phyloP scores from a whole-genome alignment of 2,797 vertebrate genomes.

The Falco concolor region DNA sequence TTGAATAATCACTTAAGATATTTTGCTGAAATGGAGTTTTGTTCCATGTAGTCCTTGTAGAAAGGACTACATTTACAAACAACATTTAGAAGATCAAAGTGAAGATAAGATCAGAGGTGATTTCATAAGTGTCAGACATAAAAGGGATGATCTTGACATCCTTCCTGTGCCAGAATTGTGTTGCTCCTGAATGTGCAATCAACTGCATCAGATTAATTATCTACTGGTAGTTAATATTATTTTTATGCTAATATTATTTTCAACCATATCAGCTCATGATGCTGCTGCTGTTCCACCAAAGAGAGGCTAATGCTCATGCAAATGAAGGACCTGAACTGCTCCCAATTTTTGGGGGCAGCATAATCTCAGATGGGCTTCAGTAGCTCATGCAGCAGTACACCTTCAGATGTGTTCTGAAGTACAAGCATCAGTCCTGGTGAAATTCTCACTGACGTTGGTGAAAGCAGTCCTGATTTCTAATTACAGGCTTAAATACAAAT shows the following conservation, averaged over 20 bases:
- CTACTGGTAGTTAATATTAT: neutral
- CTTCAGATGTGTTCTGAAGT: neutral
- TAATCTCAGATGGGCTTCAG: neutral
- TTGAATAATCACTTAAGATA: neutral
- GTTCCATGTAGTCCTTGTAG: neutral
- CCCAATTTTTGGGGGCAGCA: neutral
- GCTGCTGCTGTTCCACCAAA: neutral
- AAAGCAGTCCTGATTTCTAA: neutral
- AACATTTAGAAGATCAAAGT: neutral
- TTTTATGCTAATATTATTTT: neutral
- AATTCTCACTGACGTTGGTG: neutral
- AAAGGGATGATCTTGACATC: neutral
- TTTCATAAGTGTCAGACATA: neutral
- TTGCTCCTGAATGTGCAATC: neutral
- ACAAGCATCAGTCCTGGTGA: neutral
- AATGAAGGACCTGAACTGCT: neutral
- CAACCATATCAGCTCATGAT: neutral
- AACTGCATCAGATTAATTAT: neutral
- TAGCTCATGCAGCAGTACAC: neutral
- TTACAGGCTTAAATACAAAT: neutral
- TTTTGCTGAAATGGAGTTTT: neutral
- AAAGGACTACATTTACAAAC: neutral
- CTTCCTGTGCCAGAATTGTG: neutral
- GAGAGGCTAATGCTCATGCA: neutral
- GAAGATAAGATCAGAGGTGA: neutral